phyloP scores from a whole-genome alignment of 2,113 vertebrate genomes.

The Lepus timidus region DNA sequence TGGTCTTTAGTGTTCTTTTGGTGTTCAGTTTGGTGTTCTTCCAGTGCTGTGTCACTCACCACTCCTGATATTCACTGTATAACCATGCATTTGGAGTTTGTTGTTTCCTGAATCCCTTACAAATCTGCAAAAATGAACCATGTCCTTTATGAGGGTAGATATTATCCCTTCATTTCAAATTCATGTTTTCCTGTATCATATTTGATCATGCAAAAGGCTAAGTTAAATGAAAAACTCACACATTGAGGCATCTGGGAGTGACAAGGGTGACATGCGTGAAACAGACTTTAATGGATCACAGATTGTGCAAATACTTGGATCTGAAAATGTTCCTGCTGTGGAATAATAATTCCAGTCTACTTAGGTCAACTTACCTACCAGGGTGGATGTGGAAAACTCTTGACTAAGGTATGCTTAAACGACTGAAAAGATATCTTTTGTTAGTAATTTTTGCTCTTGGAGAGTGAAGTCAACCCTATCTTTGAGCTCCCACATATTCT shows the following conservation, averaged over 20 bases:
- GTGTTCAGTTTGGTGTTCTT: not conserved
- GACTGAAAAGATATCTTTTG: not conserved
- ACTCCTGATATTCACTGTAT: not conserved
- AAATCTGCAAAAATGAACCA: not conserved
- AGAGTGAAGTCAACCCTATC: not conserved
- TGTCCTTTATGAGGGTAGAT: not conserved
- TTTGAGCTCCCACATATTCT: not conserved
- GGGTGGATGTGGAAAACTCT: not conserved
- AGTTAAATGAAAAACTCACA: not conserved
- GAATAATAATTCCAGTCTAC: not conserved
- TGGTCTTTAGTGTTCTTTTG: not conserved
- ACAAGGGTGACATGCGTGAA: not conserved
- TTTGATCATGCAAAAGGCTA: not conserved
- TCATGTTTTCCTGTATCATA: not conserved
- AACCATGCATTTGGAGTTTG: not conserved
- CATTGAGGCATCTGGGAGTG: not conserved
- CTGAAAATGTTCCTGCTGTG: not conserved
- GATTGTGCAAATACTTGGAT: not conserved
- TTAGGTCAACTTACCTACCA: not conserved
- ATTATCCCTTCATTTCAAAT: not conserved
- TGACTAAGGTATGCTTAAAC: slow-evolving; percentile 12
- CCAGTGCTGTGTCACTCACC: not conserved
- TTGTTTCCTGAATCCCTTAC: not conserved
- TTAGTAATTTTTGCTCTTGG: not conserved
- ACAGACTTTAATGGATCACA: not conserved